Percentiles rank a stretch among this genome's conserved stretches.
Evolutionary conservation across 2,797 vertebrate genomes (phyloP).

Genomic region (Mormyrops boulengeri): DNA sequence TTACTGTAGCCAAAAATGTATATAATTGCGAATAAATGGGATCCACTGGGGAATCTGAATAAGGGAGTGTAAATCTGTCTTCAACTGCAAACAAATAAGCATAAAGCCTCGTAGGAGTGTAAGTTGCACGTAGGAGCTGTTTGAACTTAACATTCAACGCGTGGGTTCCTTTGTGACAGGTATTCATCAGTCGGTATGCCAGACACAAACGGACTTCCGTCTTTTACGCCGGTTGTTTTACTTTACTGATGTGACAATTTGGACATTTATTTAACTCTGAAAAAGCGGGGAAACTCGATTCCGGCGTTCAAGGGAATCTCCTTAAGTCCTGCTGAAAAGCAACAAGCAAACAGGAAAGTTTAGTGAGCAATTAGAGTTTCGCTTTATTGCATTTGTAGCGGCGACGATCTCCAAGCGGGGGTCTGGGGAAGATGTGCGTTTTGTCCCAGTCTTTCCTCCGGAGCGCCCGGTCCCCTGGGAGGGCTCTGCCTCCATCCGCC

Average conservation of each 20-base stretch:
- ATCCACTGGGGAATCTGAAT: neutral
- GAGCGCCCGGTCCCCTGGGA: constrained; percentile 27
- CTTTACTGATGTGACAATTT: neutral
- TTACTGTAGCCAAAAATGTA: neutral
- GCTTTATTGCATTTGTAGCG: neutral
- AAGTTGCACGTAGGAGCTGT: neutral
- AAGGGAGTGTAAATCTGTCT: neutral
- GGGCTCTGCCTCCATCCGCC: constrained; percentile 37
- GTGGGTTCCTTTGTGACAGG: neutral
- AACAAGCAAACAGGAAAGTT: neutral
- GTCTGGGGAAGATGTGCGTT: constrained; percentile 13
- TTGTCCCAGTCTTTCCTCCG: constrained; percentile 22
- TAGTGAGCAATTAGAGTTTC: neutral
- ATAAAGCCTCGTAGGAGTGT: neutral
- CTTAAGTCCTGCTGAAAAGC: neutral
- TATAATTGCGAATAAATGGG: neutral
- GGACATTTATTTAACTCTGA: neutral
- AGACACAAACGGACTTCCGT: neutral
- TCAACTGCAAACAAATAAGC: neutral
- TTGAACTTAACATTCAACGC: neutral
- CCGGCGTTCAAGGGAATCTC: neutral
- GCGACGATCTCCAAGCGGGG: neutral
- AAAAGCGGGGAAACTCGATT: neutral
- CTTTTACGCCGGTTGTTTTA: neutral
- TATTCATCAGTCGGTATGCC: neutral